Conservation (phyloP, 2,113 vertebrate genomes). For the Sander vitreus region DNA sequence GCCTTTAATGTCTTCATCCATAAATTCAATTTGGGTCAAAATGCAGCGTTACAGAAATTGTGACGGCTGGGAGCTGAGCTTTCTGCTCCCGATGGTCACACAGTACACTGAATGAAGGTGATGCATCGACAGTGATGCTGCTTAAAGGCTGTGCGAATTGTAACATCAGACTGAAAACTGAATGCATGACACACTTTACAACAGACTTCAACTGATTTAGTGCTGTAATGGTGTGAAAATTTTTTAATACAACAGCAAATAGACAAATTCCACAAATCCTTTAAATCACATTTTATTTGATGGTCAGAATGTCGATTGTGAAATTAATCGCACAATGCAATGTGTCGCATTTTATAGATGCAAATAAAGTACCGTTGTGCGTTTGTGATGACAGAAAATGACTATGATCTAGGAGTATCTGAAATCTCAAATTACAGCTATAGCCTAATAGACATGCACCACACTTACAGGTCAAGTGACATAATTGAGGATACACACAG, state of each 20-base stretch:
- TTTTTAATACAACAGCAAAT: neutral
- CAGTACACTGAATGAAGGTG: conserved; percentile 25
- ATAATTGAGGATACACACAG: neutral
- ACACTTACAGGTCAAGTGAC: neutral
- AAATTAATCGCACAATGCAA: too few species aligned
- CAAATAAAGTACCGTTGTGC: too few species aligned
- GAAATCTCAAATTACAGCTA: neutral
- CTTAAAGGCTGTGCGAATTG: neutral
- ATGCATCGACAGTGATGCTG: conserved; percentile 10
- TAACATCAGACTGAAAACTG: neutral
- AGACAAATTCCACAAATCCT: neutral
- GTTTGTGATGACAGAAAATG: neutral
- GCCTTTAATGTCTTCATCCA: conserved; percentile 58
- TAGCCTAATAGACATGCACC: neutral
- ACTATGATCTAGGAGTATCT: neutral
- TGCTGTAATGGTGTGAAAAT: neutral
- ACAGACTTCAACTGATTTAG: neutral
- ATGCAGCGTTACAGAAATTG: conserved; percentile 44
- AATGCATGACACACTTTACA: neutral
- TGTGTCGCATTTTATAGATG: too few species aligned
- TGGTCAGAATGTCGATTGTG: neutral
- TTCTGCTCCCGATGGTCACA: conserved; percentile 36
- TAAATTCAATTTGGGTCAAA: conserved; percentile 59
- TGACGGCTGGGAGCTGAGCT: conserved; percentile 29
- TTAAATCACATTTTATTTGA: neutral